Evolutionary conservation across 2,113 vertebrate genomes (phyloP).

Genomic region (Triplophysa siluroides): DNA sequence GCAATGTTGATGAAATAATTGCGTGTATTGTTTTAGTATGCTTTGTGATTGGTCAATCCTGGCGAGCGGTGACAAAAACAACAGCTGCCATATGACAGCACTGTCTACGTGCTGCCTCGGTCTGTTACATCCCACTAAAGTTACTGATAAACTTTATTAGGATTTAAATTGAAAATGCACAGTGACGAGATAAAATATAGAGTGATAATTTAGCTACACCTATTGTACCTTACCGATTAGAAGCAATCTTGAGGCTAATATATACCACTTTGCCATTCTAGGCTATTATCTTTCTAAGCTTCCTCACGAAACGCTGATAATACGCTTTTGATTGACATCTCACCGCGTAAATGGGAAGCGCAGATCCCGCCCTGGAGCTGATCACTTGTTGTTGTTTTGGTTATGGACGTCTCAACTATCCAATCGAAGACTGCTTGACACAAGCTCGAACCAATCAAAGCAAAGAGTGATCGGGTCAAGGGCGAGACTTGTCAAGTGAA

Average conservation of each 20-base stretch:
- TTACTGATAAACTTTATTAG: neutral
- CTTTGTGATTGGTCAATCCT: neutral
- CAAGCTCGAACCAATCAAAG: neutral
- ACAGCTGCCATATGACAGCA: neutral
- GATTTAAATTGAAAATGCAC: neutral
- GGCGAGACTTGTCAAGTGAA: neutral
- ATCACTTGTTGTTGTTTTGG: neutral
- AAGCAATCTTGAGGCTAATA: too few species aligned
- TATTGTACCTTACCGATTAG: neutral
- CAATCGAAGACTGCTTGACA: neutral
- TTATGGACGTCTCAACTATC: neutral
- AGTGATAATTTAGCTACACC: neutral
- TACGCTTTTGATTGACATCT: constrained; percentile 49
- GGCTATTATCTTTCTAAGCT: neutral
- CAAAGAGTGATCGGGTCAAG: constrained; percentile 7
- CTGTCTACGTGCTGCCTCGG: too few species aligned
- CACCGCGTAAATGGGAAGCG: constrained; percentile 45
- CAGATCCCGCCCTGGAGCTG: constrained; percentile 2
- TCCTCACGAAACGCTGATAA: constrained; percentile 10
- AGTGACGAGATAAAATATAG: neutral
- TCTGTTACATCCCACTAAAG: neutral
- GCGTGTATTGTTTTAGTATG: neutral
- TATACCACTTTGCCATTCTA: neutral
- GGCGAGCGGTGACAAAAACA: neutral
- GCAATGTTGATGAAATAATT: neutral